Evolutionary conservation across 1,140 invertebrate species (phyloP).

Genomic region (Aphelinus certus): DNA sequence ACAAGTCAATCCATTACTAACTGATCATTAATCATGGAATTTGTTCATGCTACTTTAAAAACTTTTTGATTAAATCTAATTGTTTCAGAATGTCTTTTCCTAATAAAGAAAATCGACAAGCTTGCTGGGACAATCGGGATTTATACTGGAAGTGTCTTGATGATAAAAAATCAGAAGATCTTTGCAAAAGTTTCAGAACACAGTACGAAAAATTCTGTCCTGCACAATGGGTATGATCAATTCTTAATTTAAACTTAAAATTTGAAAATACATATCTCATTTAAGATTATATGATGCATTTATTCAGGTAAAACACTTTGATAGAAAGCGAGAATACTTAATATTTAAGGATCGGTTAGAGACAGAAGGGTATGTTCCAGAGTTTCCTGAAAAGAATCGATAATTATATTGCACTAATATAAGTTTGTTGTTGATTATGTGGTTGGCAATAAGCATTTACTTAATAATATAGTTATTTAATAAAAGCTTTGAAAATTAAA

Average conservation of each 20-base stretch:
- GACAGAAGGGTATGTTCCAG: constrained; percentile 83
- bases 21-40: background rate
- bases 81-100: constrained; percentile 81
- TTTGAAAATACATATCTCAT: constrained; percentile 4
- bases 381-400: constrained; percentile 46
- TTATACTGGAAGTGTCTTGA: constrained; percentile 91
- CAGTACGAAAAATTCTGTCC: constrained; percentile 86
- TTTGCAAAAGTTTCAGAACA: constrained; percentile 79
- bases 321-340: constrained; percentile 86
- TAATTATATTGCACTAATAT: constrained; percentile 28
- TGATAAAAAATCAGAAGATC: constrained; percentile 68
- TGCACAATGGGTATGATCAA: constrained; percentile 77
- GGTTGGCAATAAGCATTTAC: constrained; percentile 18
- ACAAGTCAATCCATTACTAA: too few species aligned
- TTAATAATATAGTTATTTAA: constrained; percentile 40
- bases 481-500: constrained; percentile 44
- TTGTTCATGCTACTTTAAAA: background rate
- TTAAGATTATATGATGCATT: constrained; percentile 39
- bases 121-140: constrained; percentile 87
- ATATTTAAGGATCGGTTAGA: constrained; percentile 90
- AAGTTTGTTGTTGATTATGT: constrained; percentile 23
- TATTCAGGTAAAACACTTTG: constrained; percentile 88
- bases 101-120: constrained; percentile 79
- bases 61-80: background rate
- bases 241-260: constrained; percentile 29